Percentiles rank a stretch among this genome's conserved stretches.
These are phyloP conservation scores for Meloidogyne exigua DNA, from an alignment of 1,140 invertebrate genomes.

Conservation along the genomic window DNA sequence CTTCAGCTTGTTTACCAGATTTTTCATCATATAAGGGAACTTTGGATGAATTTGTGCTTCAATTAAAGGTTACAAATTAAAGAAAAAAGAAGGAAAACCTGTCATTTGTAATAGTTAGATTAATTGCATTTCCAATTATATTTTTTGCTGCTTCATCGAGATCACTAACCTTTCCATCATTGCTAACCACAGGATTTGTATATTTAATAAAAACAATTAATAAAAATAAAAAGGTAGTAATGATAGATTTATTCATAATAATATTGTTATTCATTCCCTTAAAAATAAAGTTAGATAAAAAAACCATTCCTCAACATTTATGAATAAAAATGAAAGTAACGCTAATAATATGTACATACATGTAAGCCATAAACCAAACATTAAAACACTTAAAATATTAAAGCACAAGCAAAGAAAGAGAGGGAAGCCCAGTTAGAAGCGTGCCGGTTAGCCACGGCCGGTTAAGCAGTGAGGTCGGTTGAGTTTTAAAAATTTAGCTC, in stretches of 20 bases:
- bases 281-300: not conserved
- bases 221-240: conserved; percentile 1
- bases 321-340: not conserved
- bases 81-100: not conserved
- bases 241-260: not conserved
- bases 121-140: not conserved
- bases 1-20: conserved; percentile 40
- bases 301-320: not conserved
- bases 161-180: not conserved
- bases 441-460: too few species aligned
- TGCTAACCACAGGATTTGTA: not conserved
- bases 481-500: too few species aligned
- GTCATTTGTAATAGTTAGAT: not conserved
- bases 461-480: too few species aligned
- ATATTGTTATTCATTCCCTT: not conserved
- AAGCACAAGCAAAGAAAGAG: not conserved
- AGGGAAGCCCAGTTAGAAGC: too few species aligned
- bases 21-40: conserved; percentile 25
- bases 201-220: conserved; percentile 7
- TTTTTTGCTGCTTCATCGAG: not conserved
- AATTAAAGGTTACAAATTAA: not conserved
- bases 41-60: conserved; percentile 26
- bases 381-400: not conserved
- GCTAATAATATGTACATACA: not conserved
- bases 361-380: not conserved